Conservation (phyloP, 2,113 vertebrate species). For the Catharus fuscescens region DNA sequence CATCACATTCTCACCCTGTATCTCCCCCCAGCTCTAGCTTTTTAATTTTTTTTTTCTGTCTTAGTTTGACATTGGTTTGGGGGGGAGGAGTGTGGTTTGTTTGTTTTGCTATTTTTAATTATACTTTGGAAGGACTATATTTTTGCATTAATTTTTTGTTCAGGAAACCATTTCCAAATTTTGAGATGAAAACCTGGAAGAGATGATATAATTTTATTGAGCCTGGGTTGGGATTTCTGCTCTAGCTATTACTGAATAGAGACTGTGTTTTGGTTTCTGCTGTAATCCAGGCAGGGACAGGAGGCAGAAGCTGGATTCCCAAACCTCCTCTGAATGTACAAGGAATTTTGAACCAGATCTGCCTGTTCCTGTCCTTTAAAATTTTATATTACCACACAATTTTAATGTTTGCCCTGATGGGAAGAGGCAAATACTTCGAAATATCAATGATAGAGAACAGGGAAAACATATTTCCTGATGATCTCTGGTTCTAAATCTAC, state of each 20-base stretch:
- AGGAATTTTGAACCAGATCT: not conserved
- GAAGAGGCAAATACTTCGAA: not conserved
- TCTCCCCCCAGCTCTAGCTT: fast-evolving
- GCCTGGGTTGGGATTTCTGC: fast-evolving
- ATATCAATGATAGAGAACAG: not conserved
- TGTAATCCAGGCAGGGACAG: not conserved
- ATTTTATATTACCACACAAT: not conserved
- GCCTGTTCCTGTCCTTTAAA: not conserved
- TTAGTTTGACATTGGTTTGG: too few relatives aligned
- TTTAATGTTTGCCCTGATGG: not conserved
- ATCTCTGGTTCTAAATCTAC: not conserved
- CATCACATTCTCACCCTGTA: not conserved
- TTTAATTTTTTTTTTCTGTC: not conserved
- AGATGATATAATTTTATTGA: not conserved
- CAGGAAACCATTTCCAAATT: not conserved
- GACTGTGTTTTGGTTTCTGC: not conserved
- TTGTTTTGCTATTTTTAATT: not conserved
- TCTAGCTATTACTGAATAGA: not conserved
- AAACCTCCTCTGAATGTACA: fast-evolving
- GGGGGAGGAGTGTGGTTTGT: fast-evolving
- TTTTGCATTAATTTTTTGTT: not conserved
- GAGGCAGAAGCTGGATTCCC: not conserved
- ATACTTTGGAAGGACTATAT: not conserved
- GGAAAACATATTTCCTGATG: not conserved
- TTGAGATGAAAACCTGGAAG: not conserved